Evolutionary conservation across 2,797 vertebrate species (phyloP).

Genomic region (Syngnathus rostellatus): DNA sequence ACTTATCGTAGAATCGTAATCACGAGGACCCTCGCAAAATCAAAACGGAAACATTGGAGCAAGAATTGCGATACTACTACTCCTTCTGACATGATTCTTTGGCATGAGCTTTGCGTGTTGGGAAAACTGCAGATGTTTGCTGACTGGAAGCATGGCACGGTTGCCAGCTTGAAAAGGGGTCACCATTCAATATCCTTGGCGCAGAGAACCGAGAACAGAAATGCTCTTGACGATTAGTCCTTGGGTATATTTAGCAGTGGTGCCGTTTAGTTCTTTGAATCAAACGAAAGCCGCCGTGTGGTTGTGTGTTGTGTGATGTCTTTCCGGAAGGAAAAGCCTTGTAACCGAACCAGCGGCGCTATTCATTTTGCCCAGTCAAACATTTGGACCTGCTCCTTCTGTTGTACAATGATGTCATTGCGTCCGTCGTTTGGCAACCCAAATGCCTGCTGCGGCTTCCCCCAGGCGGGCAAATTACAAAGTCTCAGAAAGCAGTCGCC

Average conservation of each 20-base stretch:
- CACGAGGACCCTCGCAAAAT: neutral
- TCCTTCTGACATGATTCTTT: conserved; percentile 19
- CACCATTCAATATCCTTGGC: conserved; percentile 27
- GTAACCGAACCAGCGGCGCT: conserved; percentile 45
- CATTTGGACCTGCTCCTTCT: conserved; percentile 37
- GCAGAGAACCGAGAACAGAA: conserved; percentile 15
- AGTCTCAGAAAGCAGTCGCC: conserved; percentile 35
- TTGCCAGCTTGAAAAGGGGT: conserved; percentile 19
- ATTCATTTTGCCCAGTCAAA: conserved; percentile 50
- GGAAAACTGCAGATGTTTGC: conserved; percentile 34
- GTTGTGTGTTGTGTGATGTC: conserved; percentile 15
- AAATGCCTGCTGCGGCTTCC: conserved; percentile 37
- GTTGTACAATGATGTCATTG: conserved; percentile 54
- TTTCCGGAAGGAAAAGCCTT: conserved; percentile 21
- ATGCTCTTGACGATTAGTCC: conserved; percentile 11
- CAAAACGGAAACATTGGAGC: neutral
- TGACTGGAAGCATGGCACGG: conserved; percentile 14
- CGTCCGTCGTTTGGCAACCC: conserved; percentile 1
- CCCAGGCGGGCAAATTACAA: conserved; percentile 46
- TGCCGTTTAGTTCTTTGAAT: conserved; percentile 41
- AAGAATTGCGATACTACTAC: conserved; percentile 9
- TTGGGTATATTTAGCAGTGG: conserved; percentile 36
- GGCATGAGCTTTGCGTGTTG: conserved; percentile 20
- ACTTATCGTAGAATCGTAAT: neutral
- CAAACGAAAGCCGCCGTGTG: conserved; percentile 20